Evolutionary conservation across 2,113 vertebrate species (phyloP).

Genomic region (Rhabdornis inornatus): DNA sequence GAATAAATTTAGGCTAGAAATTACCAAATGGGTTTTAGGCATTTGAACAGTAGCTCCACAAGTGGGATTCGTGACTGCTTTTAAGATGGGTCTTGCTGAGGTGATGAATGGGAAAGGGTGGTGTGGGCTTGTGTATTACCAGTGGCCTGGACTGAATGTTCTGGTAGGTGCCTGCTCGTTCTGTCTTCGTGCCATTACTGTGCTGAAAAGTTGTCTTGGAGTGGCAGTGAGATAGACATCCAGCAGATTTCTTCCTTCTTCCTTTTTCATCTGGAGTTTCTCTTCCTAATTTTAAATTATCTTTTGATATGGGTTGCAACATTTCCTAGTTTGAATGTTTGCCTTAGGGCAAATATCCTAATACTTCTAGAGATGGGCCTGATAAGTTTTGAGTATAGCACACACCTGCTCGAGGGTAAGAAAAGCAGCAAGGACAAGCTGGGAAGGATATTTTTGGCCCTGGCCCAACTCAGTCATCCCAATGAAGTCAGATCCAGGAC

Average conservation of each 20-base stretch:
- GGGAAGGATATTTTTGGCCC: not conserved
- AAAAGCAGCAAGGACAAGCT: not conserved
- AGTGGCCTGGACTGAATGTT: not conserved
- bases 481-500: not conserved
- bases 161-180: not conserved
- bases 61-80: not conserved
- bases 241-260: not conserved
- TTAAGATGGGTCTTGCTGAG: not conserved
- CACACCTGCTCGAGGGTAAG: not conserved
- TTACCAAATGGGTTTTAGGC: not conserved
- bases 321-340: not conserved
- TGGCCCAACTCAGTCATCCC: not conserved
- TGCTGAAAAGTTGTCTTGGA: not conserved
- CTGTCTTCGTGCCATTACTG: not conserved
- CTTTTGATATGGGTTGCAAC: not conserved
- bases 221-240: not conserved
- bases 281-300: not conserved
- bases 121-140: fast-evolving
- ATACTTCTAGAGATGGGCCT: not conserved
- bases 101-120: not conserved
- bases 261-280: not conserved
- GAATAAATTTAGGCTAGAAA: not conserved
- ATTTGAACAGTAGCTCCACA: not conserved
- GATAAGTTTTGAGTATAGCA: not conserved
- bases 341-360: not conserved